These are phyloP conservation scores for Pontoporia blainvillei DNA, from an alignment of 2,113 vertebrate genomes.

Conservation along the genomic window DNA sequence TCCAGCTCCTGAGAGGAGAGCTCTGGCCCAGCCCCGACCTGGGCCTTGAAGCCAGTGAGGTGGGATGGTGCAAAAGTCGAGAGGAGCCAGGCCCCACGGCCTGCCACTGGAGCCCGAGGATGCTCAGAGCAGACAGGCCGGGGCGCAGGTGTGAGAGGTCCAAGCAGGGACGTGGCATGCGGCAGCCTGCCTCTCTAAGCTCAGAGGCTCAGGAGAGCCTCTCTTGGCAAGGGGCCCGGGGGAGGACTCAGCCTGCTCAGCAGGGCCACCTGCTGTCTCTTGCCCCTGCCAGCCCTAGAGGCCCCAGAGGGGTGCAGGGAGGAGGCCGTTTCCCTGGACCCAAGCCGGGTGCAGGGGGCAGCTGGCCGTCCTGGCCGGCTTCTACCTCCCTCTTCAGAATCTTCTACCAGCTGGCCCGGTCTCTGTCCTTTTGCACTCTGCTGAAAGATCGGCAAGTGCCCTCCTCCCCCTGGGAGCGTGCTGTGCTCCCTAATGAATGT, in stretches of 20 bases:
- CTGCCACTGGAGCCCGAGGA: background rate
- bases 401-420: background rate
- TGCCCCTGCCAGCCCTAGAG: background rate
- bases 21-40: background rate
- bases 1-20: background rate
- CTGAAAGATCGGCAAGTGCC: background rate
- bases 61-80: rapidly evolving
- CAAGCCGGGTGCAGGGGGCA: background rate
- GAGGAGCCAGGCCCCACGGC: background rate
- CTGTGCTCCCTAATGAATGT: background rate
- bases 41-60: background rate
- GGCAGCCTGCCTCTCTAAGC: rapidly evolving
- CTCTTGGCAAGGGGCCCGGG: background rate
- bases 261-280: constrained; percentile 31
- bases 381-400: background rate
- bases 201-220: background rate
- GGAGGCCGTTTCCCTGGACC: background rate
- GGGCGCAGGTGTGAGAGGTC: background rate
- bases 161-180: background rate
- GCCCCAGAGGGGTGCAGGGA: rapidly evolving
- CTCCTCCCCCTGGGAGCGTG: rapidly evolving
- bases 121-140: rapidly evolving
- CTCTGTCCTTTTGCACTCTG: background rate
- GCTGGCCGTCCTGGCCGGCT: background rate
- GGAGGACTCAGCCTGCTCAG: background rate